Conservation (phyloP, 2,113 vertebrate genomes). For the Thermophis baileyi region DNA sequence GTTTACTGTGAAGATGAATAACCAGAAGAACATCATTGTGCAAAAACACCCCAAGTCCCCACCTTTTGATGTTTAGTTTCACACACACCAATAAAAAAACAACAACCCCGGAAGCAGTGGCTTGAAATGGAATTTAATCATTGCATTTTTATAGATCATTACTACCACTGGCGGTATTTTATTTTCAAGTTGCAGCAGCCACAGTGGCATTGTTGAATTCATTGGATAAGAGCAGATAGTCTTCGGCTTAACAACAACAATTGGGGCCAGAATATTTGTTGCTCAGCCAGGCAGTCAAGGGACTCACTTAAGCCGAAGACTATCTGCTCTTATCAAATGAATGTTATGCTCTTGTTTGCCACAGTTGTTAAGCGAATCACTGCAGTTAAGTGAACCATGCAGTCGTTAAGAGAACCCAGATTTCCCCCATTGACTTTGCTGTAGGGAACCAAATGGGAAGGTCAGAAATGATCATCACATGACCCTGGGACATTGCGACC, state of each 20-base stretch:
- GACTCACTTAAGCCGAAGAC: too few relatives aligned
- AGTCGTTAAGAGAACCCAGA: background rate
- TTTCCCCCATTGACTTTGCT: background rate
- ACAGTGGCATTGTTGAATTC: background rate
- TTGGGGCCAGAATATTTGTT: background rate
- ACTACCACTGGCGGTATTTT: conserved; percentile 33
- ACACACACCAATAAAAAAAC: background rate
- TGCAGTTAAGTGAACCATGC: too few relatives aligned
- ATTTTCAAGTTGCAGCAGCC: conserved; percentile 23
- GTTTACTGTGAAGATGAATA: background rate
- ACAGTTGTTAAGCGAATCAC: background rate
- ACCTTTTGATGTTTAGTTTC: conserved; percentile 13
- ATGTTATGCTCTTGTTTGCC: background rate
- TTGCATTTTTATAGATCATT: conserved; percentile 40
- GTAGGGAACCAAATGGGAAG: background rate
- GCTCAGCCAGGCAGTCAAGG: too few relatives aligned
- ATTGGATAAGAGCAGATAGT: background rate
- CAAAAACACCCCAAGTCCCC: conserved; percentile 1
- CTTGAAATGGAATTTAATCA: conserved; percentile 22
- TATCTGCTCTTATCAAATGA: too few relatives aligned
- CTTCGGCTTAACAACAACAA: background rate
- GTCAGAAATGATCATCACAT: background rate
- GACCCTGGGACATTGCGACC: background rate
- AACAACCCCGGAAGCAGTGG: conserved; percentile 28
- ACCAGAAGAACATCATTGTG: conserved; percentile 19